These are phyloP conservation scores for Camelus dromedarius DNA, from an alignment of 2,113 vertebrate genomes.

Conservation along the genomic window DNA sequence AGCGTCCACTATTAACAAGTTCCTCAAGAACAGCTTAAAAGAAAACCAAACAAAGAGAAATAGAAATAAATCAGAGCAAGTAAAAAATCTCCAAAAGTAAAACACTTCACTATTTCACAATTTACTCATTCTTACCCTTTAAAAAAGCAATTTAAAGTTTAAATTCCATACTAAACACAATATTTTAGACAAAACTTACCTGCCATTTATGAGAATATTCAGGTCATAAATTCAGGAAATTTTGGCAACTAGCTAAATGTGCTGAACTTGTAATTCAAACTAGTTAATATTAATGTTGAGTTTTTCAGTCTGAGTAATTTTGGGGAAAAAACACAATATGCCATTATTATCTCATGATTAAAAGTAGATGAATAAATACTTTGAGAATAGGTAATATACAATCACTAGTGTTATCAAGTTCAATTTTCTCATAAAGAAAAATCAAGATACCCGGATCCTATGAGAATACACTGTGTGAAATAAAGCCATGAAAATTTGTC, in stretches of 20 bases:
- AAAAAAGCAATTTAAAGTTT: slow-evolving; percentile 49
- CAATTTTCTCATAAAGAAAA: slow-evolving; percentile 33
- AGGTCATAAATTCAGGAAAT: neutral
- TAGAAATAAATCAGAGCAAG: slow-evolving; percentile 45
- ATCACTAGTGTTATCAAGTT: neutral
- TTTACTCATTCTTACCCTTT: neutral
- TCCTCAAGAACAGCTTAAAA: slow-evolving; percentile 95
- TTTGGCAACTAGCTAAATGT: slow-evolving; percentile 13
- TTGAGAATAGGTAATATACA: neutral
- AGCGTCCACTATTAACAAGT: slow-evolving; percentile 92
- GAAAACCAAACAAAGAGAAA: slow-evolving; percentile 68
- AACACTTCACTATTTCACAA: neutral
- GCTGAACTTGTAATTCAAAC: slow-evolving; percentile 41
- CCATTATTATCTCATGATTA: neutral
- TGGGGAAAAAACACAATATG: neutral
- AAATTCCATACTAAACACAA: slow-evolving; percentile 16
- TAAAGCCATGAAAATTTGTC: neutral
- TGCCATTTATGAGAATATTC: neutral
- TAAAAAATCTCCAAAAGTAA: slow-evolving; percentile 21
- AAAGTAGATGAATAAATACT: neutral
- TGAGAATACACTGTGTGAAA: neutral
- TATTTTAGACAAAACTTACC: slow-evolving; percentile 46
- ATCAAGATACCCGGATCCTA: neutral
- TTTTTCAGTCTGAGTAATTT: slow-evolving; percentile 16
- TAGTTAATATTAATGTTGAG: neutral